These are phyloP conservation scores for Chlorospingus semifuscus DNA, from an alignment of 2,797 vertebrate species.

Conservation along the genomic window DNA sequence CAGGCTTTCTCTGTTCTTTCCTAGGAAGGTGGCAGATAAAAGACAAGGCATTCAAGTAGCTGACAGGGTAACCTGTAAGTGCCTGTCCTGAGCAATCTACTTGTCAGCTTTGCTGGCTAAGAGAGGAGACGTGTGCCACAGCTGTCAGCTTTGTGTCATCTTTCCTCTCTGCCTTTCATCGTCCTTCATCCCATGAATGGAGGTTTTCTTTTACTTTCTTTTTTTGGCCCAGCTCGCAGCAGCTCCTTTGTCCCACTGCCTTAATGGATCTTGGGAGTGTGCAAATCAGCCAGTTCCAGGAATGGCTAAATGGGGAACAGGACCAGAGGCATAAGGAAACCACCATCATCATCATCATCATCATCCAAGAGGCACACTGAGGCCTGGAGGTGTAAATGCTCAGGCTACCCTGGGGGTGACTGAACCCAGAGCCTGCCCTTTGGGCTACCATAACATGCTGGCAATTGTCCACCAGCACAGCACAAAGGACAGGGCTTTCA, in stretches of 20 bases:
- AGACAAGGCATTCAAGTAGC: conserved; percentile 75
- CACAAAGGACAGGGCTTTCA: not conserved
- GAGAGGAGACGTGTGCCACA: conserved; percentile 69
- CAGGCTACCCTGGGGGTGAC: not conserved
- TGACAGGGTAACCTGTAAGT: conserved; percentile 73
- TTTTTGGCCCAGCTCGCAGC: conserved; percentile 43
- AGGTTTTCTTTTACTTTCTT: conserved; percentile 69
- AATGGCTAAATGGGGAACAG: not conserved
- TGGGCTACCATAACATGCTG: not conserved
- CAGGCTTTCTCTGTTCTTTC: conserved; percentile 63
- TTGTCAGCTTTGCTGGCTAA: conserved; percentile 72
- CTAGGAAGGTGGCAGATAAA: conserved; percentile 75
- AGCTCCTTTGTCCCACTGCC: conserved; percentile 7
- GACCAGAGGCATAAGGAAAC: not conserved
- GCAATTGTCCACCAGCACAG: accelerated
- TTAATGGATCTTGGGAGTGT: not conserved
- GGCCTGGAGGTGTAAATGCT: not conserved
- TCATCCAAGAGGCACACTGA: not conserved
- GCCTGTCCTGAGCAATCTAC: conserved; percentile 72
- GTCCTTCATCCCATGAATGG: conserved; percentile 72
- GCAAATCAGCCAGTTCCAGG: not conserved
- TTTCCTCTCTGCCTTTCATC: conserved; percentile 71
- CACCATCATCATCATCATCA: not conserved
- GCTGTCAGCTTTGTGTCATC: conserved; percentile 74
- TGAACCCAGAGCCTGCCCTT: not conserved